Conservation (phyloP, 2,797 vertebrate species). For the Champsocephalus gunnari region DNA sequence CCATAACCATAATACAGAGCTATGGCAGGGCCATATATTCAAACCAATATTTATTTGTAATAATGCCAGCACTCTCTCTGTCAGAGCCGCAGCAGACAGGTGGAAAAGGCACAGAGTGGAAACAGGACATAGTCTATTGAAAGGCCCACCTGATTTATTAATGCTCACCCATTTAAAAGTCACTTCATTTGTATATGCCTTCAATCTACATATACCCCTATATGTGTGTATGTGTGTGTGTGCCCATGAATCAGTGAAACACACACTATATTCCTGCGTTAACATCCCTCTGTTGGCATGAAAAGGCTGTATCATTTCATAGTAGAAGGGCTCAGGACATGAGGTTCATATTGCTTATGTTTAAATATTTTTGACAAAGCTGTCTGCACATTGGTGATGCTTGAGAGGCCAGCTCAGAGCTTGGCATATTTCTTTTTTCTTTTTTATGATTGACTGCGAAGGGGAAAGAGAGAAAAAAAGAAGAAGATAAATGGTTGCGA, state of each 20-base stretch:
- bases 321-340: slow-evolving; percentile 55
- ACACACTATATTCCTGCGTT: slow-evolving; percentile 48
- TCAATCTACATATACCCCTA: slow-evolving; percentile 51
- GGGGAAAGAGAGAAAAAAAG: slow-evolving; percentile 14
- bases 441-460: slow-evolving; percentile 72
- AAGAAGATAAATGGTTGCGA: slow-evolving; percentile 59
- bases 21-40: slow-evolving; percentile 81
- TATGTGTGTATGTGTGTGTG: slow-evolving; percentile 38
- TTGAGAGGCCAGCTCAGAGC: slow-evolving; percentile 68
- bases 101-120: slow-evolving; percentile 44
- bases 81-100: slow-evolving; percentile 71
- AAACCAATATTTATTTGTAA: slow-evolving; percentile 85
- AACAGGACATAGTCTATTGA: slow-evolving; percentile 67
- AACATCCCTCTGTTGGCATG: slow-evolving; percentile 55
- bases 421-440: slow-evolving; percentile 62
- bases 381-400: slow-evolving; percentile 61
- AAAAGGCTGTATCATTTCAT: slow-evolving; percentile 48
- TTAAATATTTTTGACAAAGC: slow-evolving; percentile 79
- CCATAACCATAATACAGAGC: slow-evolving; percentile 75
- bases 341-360: slow-evolving; percentile 67
- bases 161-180: slow-evolving; percentile 75
- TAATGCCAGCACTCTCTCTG: slow-evolving; percentile 72
- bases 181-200: slow-evolving; percentile 64
- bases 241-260: slow-evolving; percentile 54
- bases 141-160: slow-evolving; percentile 79